Conservation (phyloP, 1,140 invertebrate genomes). For the Rhopalosiphum padi region DNA sequence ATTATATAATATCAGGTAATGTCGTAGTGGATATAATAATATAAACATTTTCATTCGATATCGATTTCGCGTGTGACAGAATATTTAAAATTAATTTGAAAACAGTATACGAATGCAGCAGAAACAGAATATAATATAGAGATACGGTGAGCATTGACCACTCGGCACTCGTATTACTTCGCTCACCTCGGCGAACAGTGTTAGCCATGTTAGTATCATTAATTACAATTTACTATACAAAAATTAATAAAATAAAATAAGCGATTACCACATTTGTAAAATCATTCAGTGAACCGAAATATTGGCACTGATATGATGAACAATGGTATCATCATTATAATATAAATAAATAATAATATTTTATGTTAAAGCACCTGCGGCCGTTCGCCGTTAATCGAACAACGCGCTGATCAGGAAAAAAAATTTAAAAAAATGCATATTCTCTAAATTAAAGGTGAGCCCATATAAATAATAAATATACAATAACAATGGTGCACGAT, state of each 20-base stretch:
- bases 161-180: neutral
- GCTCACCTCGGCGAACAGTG: neutral
- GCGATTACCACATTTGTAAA: neutral
- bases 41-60: neutral
- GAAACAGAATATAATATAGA: neutral
- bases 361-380: no score
- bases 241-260: neutral
- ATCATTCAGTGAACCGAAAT: neutral
- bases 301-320: neutral
- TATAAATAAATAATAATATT: no score
- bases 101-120: neutral
- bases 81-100: conserved; percentile 12
- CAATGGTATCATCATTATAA: neutral
- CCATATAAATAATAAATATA: neutral
- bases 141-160: neutral
- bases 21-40: neutral
- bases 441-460: neutral
- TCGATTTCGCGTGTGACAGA: conserved; percentile 4
- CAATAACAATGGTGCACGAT: no score
- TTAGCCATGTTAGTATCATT: neutral
- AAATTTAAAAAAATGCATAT: neutral
- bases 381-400: neutral
- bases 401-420: neutral
- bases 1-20: neutral
- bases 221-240: neutral